phyloP scores from a whole-genome alignment of 2,113 vertebrate species.

The Daboia siamensis region DNA sequence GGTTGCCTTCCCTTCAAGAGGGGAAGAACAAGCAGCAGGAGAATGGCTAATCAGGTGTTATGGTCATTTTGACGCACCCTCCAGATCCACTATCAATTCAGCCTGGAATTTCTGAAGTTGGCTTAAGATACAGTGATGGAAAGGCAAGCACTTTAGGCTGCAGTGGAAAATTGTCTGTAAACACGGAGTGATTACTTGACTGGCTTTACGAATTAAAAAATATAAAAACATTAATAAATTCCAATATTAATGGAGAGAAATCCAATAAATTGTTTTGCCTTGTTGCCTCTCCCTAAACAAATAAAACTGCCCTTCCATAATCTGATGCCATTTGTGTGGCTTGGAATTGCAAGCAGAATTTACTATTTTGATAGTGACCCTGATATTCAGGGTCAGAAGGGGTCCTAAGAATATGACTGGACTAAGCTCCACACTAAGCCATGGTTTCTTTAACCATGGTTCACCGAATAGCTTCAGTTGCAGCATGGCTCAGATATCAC shows the following conservation, averaged over 20 bases:
- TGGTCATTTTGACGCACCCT: background rate
- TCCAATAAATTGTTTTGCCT: background rate
- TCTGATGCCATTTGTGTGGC: background rate
- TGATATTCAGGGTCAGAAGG: background rate
- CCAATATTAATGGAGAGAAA: background rate
- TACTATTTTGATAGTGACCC: background rate
- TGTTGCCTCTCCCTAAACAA: background rate
- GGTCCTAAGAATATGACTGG: background rate
- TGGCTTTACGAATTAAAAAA: background rate
- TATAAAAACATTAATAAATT: too few relatives aligned
- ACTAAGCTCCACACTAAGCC: background rate
- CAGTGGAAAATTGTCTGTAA: background rate
- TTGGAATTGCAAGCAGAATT: background rate
- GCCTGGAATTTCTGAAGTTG: background rate
- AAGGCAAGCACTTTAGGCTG: background rate
- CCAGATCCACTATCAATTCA: background rate
- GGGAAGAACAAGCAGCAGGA: background rate
- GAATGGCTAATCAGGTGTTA: background rate
- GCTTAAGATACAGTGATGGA: background rate
- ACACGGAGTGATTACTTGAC: background rate
- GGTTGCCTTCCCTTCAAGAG: background rate
- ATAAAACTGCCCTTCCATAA: background rate
- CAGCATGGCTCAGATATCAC: background rate
- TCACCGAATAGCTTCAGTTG: background rate
- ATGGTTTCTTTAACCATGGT: background rate